Percentiles rank a stretch among this genome's conserved stretches.
These are phyloP conservation scores for Dreissena rostriformis DNA, from an alignment of 1,140 invertebrate species.

Conservation along the genomic window DNA sequence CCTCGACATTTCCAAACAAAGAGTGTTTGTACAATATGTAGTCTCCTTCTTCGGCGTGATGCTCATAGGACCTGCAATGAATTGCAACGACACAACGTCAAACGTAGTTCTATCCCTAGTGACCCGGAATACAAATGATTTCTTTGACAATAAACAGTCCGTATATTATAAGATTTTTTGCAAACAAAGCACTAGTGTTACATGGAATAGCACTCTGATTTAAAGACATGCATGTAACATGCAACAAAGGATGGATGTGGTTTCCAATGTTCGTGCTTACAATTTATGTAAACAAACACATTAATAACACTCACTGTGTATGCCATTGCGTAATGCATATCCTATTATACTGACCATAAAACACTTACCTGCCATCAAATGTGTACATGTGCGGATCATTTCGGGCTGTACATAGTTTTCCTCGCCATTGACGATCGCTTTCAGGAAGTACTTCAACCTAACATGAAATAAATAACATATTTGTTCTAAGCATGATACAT, in stretches of 20 bases:
- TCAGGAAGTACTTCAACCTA: slow-evolving; percentile 35
- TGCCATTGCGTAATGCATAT: not conserved
- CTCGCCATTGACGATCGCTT: not conserved
- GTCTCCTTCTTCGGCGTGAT: not conserved
- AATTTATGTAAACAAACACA: not conserved
- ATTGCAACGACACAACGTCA: not conserved
- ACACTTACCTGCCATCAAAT: slow-evolving; percentile 29
- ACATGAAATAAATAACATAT: not conserved
- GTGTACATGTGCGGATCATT: slow-evolving; percentile 49
- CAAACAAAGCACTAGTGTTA: not conserved
- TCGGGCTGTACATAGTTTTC: slow-evolving; percentile 25
- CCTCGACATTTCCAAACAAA: not conserved
- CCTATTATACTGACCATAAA: not conserved
- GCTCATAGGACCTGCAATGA: not conserved
- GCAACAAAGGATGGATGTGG: not conserved
- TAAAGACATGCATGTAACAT: too few species aligned
- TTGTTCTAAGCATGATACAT: not conserved
- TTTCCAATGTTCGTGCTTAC: not conserved
- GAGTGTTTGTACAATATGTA: not conserved
- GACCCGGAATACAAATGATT: not conserved
- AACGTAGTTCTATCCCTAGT: not conserved
- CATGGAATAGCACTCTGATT: too few species aligned
- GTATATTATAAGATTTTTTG: not conserved
- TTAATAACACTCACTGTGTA: not conserved
- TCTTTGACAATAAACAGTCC: not conserved